Base-by-base conservation (phyloP, 2,797 vertebrate genomes). In the Eulemur albifrons region DNA sequence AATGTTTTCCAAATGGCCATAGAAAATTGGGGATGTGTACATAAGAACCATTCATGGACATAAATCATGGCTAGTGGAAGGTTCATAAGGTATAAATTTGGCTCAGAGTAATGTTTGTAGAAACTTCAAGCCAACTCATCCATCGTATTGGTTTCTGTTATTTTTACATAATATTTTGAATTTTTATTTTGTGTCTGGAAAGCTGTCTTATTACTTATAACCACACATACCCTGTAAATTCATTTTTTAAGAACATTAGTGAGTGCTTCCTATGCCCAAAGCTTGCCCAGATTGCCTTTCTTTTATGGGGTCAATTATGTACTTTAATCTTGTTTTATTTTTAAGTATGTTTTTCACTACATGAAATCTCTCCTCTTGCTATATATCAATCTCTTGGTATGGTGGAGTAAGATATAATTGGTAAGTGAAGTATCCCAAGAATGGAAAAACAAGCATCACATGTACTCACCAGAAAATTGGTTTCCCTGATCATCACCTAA, bases 21-120 rank as follows among this genome's bases (percentile, higher is more conserved):
- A 89, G 95, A 96, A 96, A 96, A 93, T 90, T 85, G 84, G 54
- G 27, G 80, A 90, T 88, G 81, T 50, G 85, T 93, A 77, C 75
- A 72, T 61, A 38, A 88, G 27, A 25, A 48, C 45, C 30, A 21
- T 87, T 90, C 77, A 45, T 82, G 50, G 25, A 25, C 75, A 73
- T 82, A 96, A 97, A 76, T 96, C 89, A 90, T 76, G 72, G 73
- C 67, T 61, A 84, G 52, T 1, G 65, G 86, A 89, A 94, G 45
- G 23, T 83, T 91, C 25, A 80, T 45, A 94, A 75, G 52, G 40
- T 92, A 50, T 25, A 40, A 94, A 90, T 23, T 77, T 92, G 84
- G 30, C 83, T 90, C 20, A n/a, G 1, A n/a, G 57, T 30, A 84
- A 61, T 69, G 38, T 73, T 93, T 83, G 48, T 18, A 38, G 69